These are phyloP conservation scores for Neodiprion pinetum DNA, from an alignment of 1,140 invertebrate species.

Conservation along the genomic window DNA sequence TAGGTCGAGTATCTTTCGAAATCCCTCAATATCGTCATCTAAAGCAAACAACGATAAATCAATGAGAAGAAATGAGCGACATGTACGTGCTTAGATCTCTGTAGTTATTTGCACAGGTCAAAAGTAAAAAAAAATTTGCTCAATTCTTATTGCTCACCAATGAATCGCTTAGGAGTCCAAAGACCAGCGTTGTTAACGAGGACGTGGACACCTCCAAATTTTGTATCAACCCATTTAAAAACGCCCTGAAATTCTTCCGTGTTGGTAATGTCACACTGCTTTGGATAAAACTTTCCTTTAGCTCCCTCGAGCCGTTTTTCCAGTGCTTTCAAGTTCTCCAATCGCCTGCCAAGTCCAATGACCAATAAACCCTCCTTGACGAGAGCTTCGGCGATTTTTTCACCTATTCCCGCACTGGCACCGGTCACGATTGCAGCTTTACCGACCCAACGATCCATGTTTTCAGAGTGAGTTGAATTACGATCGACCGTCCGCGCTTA, in stretches of 20 bases:
- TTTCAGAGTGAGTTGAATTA: neutral
- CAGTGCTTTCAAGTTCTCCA: slow-evolving; percentile 57
- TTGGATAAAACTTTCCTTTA: slow-evolving; percentile 39
- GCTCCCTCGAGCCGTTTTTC: slow-evolving; percentile 31
- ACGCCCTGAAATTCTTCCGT: slow-evolving; percentile 70
- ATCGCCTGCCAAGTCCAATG: slow-evolving; percentile 64
- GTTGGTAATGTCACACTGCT: slow-evolving; percentile 65
- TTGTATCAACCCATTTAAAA: slow-evolving; percentile 69
- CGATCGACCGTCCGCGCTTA: no score
- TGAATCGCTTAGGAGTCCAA: slow-evolving; percentile 42
- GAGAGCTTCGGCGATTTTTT: slow-evolving; percentile 50
- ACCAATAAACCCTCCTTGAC: slow-evolving; percentile 65
- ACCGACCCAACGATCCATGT: slow-evolving; percentile 67
- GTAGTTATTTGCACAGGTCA: slow-evolving; percentile 23
- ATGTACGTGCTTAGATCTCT: neutral
- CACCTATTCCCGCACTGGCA: slow-evolving; percentile 68
- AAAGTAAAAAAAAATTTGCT: no score
- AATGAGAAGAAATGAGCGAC: neutral
- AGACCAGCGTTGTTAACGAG: slow-evolving; percentile 80
- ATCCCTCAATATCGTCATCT: slow-evolving; percentile 58
- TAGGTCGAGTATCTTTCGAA: slow-evolving; percentile 66
- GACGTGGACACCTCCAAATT: slow-evolving; percentile 71
- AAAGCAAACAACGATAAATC: slow-evolving; percentile 36
- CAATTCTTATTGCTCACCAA: slow-evolving; percentile 32
- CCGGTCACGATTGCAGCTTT: slow-evolving; percentile 70